phyloP scores from a whole-genome alignment of 2,113 vertebrate genomes.

The Scytalopus superciliaris region DNA sequence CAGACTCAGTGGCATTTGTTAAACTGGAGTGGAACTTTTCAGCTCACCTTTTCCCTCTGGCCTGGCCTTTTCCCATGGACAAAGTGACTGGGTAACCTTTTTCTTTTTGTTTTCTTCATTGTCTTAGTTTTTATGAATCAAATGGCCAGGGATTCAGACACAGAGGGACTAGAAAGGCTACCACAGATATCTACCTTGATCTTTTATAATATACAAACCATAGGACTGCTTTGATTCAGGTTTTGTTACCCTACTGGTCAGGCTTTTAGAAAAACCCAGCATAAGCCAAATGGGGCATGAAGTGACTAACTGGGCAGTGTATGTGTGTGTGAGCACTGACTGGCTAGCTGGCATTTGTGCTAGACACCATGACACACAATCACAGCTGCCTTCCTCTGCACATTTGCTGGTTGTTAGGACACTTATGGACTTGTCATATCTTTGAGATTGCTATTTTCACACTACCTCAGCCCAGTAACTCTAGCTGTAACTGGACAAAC shows the following conservation, averaged over 20 bases:
- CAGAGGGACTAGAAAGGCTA: neutral
- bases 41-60: neutral
- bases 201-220: neutral
- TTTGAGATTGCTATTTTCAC: neutral
- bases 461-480: neutral
- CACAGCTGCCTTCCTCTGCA: neutral
- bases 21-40: neutral
- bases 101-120: neutral
- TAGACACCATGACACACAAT: neutral
- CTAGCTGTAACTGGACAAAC: neutral
- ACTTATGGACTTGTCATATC: accelerated
- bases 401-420: neutral
- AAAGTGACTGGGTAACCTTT: neutral
- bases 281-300: neutral
- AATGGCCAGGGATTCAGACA: neutral
- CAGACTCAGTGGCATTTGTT: neutral
- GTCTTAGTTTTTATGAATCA: neutral
- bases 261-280: neutral
- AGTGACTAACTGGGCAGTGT: neutral
- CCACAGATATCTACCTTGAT: neutral
- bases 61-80: neutral
- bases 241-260: neutral
- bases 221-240: neutral
- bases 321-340: neutral
- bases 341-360: neutral